Evolutionary conservation across 1,140 invertebrate species (phyloP), one percentile per base, ranked within the genome.

Genomic region (Marisa cornuarietis): DNA sequence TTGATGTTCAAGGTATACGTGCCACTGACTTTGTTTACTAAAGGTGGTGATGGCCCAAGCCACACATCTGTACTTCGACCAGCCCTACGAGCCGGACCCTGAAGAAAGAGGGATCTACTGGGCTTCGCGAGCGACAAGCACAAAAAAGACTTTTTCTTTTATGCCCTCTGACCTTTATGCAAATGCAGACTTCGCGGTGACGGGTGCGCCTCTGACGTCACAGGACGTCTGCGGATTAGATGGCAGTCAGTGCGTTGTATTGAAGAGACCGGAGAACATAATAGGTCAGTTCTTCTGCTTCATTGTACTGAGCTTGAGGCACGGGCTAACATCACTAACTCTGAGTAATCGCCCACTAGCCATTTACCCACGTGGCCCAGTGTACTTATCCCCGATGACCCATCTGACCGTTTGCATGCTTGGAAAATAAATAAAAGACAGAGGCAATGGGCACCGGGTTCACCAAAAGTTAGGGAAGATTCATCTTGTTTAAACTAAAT

Each of bases 41-140:
- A 78, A 90, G 88, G 88, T 90, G 26, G 79, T 90, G 0, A 65
- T 90, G 42, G 79, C 84, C 0, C 85, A 85, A 18, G 88, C 88
- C 1, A 89, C 88, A 0, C 87, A 89, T 79, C 79, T 89, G 42
- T 89, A 88, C 71, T 83, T 90, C 51, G 88, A 90, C 79, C 88
- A 90, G 51, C 86, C 88, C 4, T 85, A 88, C 52, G 88, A 90
- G 76, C 87, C 88, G 0, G 87, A 90, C 71, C 88, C 88, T 1
- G 80, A 86, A 22, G 88, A 90, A 65, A 80, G 85, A 49, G 88
- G 88, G 24, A 81, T 84, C 20, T 88, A 87, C 74, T 89, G 88
- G 88, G 88, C 88, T 0, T 83, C 86, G 6, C 81, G 83, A 66
- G 82, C 63, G 68, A 73, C 81, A 20, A 80, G 83, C 54, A 84